Base-by-base conservation (phyloP, 2,113 vertebrate genomes). In the Spea multiplicata region DNA sequence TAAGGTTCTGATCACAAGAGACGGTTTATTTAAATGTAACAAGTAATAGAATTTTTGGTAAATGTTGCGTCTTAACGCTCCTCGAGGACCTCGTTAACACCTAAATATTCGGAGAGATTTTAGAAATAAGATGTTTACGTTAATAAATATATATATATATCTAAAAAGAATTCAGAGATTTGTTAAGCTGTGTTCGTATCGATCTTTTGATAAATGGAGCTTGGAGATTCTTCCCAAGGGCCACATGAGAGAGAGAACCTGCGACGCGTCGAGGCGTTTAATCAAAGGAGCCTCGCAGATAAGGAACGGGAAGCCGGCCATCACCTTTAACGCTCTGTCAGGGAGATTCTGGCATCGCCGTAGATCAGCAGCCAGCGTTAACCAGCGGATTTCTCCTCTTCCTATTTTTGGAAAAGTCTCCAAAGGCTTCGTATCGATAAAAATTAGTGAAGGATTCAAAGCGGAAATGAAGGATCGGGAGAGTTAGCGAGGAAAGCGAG, bases 161-260 rank as follows among this genome's bases (percentile, higher is more conserved):
- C 30, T 30, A 30, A 1, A 30, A 30, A 30, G 30, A 30, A 30
- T 30, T 30, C 1, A 30, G 2, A 30, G 30, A 30, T 30, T 30
- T 30, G 30, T 30, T 30, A 1, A 30, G 30, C 30, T n/a, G 62
- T 14, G 44, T 66, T 62, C 3, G 2, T 75, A 75, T 75, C 4
- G 73, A 75, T 75, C 52, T 12, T 13, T 52, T 14, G 73, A 75
- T 75, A 52, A 75, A 66, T 75, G 9, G 48, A 53, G 47, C 6
- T 46, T 44, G 6, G 9, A 50, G 17, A 5, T 9, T 30, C 5
- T 49, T 75, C 73, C 61, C 61, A 3, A 17, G 49, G 48, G 48
- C 44, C 30, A 12, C 5, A n/a, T 45, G 48, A 52, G 8, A 44
- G 46, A 30, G 10, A 50, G 13, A 30, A 14, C 16, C 12, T 3